These are phyloP conservation scores for Xestia xanthographa DNA, from an alignment of 2,888 invertebrate species.

Conservation along the genomic window DNA sequence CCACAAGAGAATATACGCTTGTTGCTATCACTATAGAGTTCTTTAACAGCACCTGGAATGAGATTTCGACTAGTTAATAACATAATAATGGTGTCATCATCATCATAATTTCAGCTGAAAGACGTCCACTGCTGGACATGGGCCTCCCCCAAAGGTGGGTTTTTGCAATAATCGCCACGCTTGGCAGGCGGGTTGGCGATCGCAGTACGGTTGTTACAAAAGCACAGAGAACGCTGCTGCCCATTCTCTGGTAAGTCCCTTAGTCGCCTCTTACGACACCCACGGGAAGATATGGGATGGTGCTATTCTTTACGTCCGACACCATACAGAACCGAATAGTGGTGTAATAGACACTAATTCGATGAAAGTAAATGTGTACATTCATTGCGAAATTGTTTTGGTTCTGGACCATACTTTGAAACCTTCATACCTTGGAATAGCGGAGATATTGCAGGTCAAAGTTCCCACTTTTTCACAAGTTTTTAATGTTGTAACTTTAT, in stretches of 20 bases:
- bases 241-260: no score
- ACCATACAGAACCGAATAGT: no score
- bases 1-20: slow-evolving; percentile 94
- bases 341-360: not conserved
- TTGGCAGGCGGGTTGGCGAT: no score
- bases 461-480: not conserved
- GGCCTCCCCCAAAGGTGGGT: no score
- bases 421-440: not conserved
- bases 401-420: not conserved
- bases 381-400: not conserved
- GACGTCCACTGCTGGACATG: no score
- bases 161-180: no score
- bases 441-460: not conserved
- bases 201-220: no score
- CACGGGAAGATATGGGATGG: no score
- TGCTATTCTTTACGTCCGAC: no score
- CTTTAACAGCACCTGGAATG: slow-evolving; percentile 93
- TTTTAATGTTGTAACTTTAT: not conserved
- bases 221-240: no score
- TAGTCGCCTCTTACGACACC: no score
- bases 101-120: no score
- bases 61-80: not conserved
- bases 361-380: not conserved
- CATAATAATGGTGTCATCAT: not conserved
- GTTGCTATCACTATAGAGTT: slow-evolving; percentile 94